phyloP scores from a whole-genome alignment of 2,113 vertebrate species.

The Mesocricetus auratus region DNA sequence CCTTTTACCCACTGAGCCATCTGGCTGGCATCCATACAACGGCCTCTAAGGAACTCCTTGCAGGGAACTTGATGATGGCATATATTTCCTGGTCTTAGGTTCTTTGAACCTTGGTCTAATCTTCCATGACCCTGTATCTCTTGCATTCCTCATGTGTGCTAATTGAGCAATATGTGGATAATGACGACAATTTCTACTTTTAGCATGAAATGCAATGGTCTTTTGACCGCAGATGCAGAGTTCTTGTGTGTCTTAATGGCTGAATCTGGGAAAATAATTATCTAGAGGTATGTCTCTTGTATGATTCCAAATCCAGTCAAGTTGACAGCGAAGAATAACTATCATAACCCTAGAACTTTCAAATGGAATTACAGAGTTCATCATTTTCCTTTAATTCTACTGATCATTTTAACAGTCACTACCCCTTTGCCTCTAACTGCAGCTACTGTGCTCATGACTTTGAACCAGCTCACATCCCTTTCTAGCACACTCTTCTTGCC shows the following conservation, averaged over 20 bases:
- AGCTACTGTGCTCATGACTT: background rate
- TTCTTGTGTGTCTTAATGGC: background rate
- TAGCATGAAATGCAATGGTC: background rate
- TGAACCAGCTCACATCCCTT: background rate
- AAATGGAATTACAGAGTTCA: background rate
- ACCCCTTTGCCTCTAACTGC: background rate
- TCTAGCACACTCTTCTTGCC: background rate
- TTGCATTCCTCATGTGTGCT: background rate
- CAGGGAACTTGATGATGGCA: background rate
- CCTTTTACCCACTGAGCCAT: background rate
- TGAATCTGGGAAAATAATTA: background rate
- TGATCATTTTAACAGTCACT: background rate
- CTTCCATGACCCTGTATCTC: background rate
- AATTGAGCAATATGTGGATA: background rate
- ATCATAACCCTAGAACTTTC: background rate
- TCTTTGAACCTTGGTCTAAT: background rate
- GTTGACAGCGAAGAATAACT: background rate
- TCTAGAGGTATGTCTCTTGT: background rate
- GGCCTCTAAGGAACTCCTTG: background rate
- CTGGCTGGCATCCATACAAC: background rate
- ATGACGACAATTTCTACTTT: background rate
- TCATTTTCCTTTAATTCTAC: background rate
- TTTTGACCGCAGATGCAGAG: background rate
- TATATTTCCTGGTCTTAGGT: background rate
- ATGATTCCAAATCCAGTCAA: background rate